A percentile compares a stretch with the other conserved stretches of the same genome.
Evolutionary conservation across 2,888 invertebrate genomes (phyloP).

Genomic region (Gerosis bhagava): DNA sequence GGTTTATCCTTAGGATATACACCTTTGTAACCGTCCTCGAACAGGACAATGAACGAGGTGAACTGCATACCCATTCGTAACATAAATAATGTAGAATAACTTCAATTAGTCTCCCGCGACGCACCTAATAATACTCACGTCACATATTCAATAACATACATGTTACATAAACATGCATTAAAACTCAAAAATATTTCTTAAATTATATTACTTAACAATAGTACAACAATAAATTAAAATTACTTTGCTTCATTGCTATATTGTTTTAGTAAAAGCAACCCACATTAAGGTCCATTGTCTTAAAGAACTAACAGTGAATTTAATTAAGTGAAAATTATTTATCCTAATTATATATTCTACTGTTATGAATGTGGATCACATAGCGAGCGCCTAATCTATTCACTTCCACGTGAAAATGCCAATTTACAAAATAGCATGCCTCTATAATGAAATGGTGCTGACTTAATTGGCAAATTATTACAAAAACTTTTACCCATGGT

Average conservation of each 20-base stretch:
- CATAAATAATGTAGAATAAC: no score
- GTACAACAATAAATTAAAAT: conserved; percentile 13
- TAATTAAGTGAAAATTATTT: conserved; percentile 9
- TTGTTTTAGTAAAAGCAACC: conserved; percentile 15
- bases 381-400: conserved; percentile 5
- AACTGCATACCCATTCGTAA: no score
- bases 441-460: conserved; percentile 5
- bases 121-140: conserved; percentile 36
- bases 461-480: conserved; percentile 4
- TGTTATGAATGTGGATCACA: conserved; percentile 6
- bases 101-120: conserved; percentile 35
- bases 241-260: conserved; percentile 8
- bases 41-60: no score
- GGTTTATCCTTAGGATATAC: no score
- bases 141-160: conserved; percentile 8
- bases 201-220: neutral
- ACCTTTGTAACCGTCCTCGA: no score
- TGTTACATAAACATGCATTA: conserved; percentile 11
- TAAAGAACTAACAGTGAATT: conserved; percentile 13
- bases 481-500: conserved; percentile 21
- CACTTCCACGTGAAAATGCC: conserved; percentile 9
- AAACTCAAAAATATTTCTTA: conserved; percentile 5
- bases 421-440: conserved; percentile 14
- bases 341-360: conserved; percentile 2
- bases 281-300: conserved; percentile 13